phyloP scores from a whole-genome alignment of 2,888 invertebrate species.

The Drosophila anomelani region DNA sequence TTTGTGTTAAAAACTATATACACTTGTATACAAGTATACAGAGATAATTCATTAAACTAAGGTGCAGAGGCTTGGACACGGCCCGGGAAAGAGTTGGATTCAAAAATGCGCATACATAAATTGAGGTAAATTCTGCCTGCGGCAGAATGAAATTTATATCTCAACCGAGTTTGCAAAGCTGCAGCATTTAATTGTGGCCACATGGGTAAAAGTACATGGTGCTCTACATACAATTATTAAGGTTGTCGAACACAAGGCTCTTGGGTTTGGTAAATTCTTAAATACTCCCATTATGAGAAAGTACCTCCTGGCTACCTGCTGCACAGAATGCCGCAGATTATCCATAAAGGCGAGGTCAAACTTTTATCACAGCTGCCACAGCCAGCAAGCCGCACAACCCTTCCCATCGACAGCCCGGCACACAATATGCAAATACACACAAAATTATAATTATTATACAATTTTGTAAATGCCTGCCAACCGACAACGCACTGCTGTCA shows the following conservation, averaged over 20 bases:
- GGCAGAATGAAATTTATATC: background rate
- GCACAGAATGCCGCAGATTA: conserved; percentile 63
- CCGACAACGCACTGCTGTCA: conserved; percentile 51
- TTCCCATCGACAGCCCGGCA: background rate
- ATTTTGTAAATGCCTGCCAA: conserved; percentile 46
- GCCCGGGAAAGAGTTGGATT: background rate
- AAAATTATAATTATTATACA: conserved; percentile 77
- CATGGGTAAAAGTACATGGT: background rate
- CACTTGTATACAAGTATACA: too few species aligned
- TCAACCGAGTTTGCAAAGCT: background rate
- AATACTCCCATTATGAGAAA: conserved; percentile 50
- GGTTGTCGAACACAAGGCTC: conserved; percentile 55
- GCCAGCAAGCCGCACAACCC: conserved; percentile 10
- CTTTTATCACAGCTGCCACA: conserved; percentile 57
- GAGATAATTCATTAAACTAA: background rate
- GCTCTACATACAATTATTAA: conserved; percentile 60
- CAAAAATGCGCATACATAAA: background rate
- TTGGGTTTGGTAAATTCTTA: conserved; percentile 58
- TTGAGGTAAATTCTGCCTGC: background rate
- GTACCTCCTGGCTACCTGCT: conserved; percentile 38
- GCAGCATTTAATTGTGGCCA: conserved; percentile 10
- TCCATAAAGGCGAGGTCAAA: conserved; percentile 42
- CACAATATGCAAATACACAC: conserved; percentile 64
- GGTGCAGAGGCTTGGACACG: background rate
- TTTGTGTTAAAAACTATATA: background rate